Evolutionary conservation across 2,888 invertebrate genomes (phyloP), one percentile per base, ranked within the genome.

Genomic region (Timema podura): DNA sequence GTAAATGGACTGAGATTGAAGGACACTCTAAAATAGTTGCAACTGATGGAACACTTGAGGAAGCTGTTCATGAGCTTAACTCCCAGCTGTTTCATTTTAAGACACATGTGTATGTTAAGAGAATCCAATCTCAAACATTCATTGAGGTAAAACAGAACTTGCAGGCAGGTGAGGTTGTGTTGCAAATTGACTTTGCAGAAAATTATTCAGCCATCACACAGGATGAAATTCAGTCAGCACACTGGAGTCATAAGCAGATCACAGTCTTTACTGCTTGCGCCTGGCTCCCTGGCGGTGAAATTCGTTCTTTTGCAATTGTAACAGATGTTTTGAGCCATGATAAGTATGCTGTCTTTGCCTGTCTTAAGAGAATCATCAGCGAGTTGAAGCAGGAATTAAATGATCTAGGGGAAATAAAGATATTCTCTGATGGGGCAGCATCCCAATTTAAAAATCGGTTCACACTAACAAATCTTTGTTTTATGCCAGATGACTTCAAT

Each of bases 251-350:
- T 64, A 64, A 69, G 10, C 71, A 71, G 45, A 54, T 71, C 11
- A n/a, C n/a, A n/a, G 57, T 70, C n/a, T 71, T 71, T 51, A 71
- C 69, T 45, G 64, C 72, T n/a, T 64, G 68, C 59, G 70, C 70
- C 0, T 70, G 68, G 70, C 49, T 65, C 2, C 48, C 54, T 15
- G 64, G 45, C 11, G 44, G 51, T 15, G 68, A 13, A 6, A 51
- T 16, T 16, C 69, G 48, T 16, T 54, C 59, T 15, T 71, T 70
- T 51, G 69, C 49, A 16, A 13, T 66, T 9, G 69, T 70, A 10
- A 69, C 66, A n/a, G 69, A 71, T 65, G 16, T 59, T 47, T 59
- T 65, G 65, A 46, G 30, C 11, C 65, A 66, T 67, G 46, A 61
- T 48, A 71, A 59, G 48, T 30, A 61, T 30, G 59, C 68, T 57